Evolutionary conservation across 2,113 vertebrate species (phyloP), one percentile per base, ranked within the genome.

Genomic region (Rafetus swinhoei): DNA sequence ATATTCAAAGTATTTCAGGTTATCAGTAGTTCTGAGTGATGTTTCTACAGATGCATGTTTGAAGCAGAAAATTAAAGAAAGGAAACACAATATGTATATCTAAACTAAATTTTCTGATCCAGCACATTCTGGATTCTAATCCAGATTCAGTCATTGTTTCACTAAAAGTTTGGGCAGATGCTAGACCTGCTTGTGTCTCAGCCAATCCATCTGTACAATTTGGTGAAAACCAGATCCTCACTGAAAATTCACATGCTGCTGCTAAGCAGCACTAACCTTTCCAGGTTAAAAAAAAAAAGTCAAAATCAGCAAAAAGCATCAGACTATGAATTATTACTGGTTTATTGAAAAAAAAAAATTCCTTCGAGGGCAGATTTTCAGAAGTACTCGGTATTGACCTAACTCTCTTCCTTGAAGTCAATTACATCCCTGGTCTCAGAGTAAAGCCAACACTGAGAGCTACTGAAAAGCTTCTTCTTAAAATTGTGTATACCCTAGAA

Each of bases 351-450:
- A 93, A 95, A 95, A 85, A 72, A 93, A 96, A 94, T 82, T 92
- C 94, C 45, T 45, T 45, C 45, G 86, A 92, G 83, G 84, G 91
- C 50, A 90, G 84, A 93, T 90, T 92, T 92, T 89, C 32, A 82
- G 85, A 94, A 94, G 82, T 94, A 96, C 95, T 92, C 87, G 84
- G 32, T 53, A 50, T 80, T 96, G 95, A 82, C 94, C 95, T 96
- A 90, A 94, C 94, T 96, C 92, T 89, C 95, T 56, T 5, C 95
- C 92, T 0, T 95, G 95, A 93, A 93, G 97, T 94, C 91, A 95
- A 69, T 6, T 0, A 95, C 88, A 94, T 52, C 53, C 4, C 0
- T 60, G 59, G 86, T 89, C 94, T 92, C 93, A 96, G 93, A 97
- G 93, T 95, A 87, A 94, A 79, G 54, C 76, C 15, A 85, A 1